Conservation (phyloP, 2,797 vertebrate genomes). For the Sebastes matsubarae region DNA sequence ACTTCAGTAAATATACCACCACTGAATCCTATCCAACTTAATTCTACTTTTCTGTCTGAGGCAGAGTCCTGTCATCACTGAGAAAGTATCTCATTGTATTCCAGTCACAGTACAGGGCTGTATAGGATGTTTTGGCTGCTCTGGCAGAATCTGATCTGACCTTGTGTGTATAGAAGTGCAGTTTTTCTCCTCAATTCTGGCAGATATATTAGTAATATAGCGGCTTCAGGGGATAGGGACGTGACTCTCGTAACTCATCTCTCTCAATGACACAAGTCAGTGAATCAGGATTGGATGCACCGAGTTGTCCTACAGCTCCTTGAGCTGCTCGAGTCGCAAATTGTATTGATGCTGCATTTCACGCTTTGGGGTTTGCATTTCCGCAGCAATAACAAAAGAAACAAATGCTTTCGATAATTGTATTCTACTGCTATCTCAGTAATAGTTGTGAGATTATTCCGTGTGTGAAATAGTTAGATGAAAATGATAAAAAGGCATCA, state of each 20-base stretch:
- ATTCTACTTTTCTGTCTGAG: not conserved
- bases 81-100: constrained; percentile 4
- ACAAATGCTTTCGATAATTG: not conserved
- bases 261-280: constrained; percentile 36
- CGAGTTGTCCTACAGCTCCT: not conserved
- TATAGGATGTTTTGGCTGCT: constrained; percentile 13
- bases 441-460: not conserved
- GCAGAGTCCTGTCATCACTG: not conserved
- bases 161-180: constrained; percentile 14
- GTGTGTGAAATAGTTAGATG: not conserved
- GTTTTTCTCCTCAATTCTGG: constrained; percentile 4
- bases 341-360: not conserved
- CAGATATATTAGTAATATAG: constrained; percentile 16
- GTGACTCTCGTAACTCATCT: constrained; percentile 36
- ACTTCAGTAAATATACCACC: not conserved
- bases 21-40: not conserved
- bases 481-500: not conserved
- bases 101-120: not conserved
- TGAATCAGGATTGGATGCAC: constrained; percentile 2
- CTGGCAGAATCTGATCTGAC: constrained; percentile 25
- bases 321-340: not conserved
- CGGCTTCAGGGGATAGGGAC: not conserved
- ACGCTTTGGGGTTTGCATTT: not conserved
- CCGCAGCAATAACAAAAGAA: not conserved
- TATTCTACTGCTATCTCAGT: not conserved